phyloP scores from a whole-genome alignment of 2,113 vertebrate genomes.

The Ploceus nigricollis region DNA sequence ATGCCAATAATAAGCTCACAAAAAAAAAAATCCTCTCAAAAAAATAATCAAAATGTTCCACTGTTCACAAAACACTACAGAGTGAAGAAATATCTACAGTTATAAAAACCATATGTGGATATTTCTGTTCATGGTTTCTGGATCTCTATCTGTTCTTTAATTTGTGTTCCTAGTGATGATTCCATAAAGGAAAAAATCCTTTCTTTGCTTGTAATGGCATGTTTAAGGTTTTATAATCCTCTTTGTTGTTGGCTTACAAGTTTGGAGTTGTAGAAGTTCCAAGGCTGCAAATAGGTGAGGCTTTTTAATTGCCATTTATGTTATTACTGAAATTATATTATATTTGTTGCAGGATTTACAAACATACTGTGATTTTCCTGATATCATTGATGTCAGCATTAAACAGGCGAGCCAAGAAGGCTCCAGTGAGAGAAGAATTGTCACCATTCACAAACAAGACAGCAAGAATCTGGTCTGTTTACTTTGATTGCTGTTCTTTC shows the following conservation, averaged over 20 bases:
- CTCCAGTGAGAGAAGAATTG: slow-evolving; percentile 89
- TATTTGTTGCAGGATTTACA: slow-evolving; percentile 81
- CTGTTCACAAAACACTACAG: not conserved
- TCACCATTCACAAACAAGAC: slow-evolving; percentile 92
- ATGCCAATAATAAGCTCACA: not conserved
- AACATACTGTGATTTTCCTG: slow-evolving; percentile 93
- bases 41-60: not conserved
- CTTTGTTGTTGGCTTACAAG: not conserved
- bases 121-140: not conserved
- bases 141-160: not conserved
- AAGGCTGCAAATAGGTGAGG: not conserved
- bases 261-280: not conserved
- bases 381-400: slow-evolving; percentile 94
- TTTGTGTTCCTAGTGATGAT: not conserved
- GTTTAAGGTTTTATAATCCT: not conserved
- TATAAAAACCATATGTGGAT: rapidly evolving
- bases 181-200: not conserved
- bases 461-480: slow-evolving; percentile 86
- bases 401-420: slow-evolving; percentile 91
- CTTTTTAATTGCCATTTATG: not conserved
- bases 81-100: not conserved
- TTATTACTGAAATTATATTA: not conserved
- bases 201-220: not conserved
- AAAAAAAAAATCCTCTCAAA: not conserved
- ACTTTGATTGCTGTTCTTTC: not conserved